Evolutionary conservation across 92 coral and sea anemone species (phyloP), one percentile per base, ranked within the genome.

Genomic region (Palythoa grandiflora): DNA sequence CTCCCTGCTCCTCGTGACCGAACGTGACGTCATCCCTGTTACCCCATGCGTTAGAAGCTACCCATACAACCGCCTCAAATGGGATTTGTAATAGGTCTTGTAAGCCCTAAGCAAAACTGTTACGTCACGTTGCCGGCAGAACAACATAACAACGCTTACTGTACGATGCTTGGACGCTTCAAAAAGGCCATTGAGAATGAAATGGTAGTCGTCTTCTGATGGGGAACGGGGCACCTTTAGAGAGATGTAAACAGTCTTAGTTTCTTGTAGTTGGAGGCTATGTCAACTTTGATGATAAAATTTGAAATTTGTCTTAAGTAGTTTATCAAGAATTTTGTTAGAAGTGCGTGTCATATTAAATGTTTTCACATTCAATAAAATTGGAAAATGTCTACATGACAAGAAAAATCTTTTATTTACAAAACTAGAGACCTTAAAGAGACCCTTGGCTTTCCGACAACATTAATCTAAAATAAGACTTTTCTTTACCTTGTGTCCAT

Each of bases 41-140:
- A 17, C 92, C 88, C 92, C 92, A 89, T 36, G 92, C 80, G 21
- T 85, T 63, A 57, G 89, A 83, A 39, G 89, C 87, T 65, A 73
- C 20, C 75, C 79, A 70, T 71, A 84, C 55, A 88, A 73, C 68
- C 89, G 57, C 89, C 68, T 90, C 35, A 75, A 38, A 73, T 71
- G n/a, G 76, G 55, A 38, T 9, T 15, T 61, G 72, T 65, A 65
- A n/a, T 0, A 38, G 12, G 3, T 60, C 17, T 63, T 80, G 37
- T 95, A 93, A 0, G 97, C 99, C 53, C 73, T 78, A n/a, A 96
- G 89, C 20, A 96, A 59, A 20, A 93, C 99, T 37, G 65, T 88
- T 54, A 94, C 91, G 63, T 97, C 97, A 12, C 98, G 91, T 81
- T 97, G 99, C 17, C 96, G 96, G 72, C 98, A 95, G 50, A 95